Conservation (phyloP, 2,113 vertebrate species). For the Epinephelus fuscoguttatus region DNA sequence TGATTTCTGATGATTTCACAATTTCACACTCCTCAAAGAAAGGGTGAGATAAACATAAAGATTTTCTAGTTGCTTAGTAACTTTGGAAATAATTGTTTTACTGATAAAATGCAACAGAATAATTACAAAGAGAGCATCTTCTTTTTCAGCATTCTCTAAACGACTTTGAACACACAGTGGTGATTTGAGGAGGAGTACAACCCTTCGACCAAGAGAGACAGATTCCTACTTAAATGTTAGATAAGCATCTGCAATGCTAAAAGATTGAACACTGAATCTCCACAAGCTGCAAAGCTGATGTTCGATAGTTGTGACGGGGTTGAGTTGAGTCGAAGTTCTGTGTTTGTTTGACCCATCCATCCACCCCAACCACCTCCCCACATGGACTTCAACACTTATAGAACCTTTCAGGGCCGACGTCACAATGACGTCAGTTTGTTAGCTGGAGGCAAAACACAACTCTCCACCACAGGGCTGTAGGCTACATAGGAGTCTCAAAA, state of each 20-base stretch:
- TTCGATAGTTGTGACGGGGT: slow-evolving; percentile 6
- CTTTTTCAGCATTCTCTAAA: background rate
- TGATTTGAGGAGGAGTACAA: slow-evolving; percentile 27
- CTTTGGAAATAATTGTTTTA: slow-evolving; percentile 15
- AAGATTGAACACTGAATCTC: slow-evolving; percentile 15
- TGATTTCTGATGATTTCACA: slow-evolving; percentile 64
- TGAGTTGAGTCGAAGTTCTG: too few relatives aligned
- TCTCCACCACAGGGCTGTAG: too few relatives aligned
- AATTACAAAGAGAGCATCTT: background rate
- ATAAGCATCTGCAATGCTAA: slow-evolving; percentile 40
- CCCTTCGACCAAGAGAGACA: slow-evolving; percentile 28
- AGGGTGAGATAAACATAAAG: slow-evolving; percentile 17
- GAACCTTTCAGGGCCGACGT: too few relatives aligned
- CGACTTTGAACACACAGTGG: background rate
- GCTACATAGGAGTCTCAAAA: too few relatives aligned
- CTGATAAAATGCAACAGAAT: slow-evolving; percentile 21
- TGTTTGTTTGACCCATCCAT: too few relatives aligned
- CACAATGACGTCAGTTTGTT: too few relatives aligned
- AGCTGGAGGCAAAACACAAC: too few relatives aligned
- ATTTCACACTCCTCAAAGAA: slow-evolving; percentile 38
- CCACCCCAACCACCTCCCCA: too few relatives aligned
- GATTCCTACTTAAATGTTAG: slow-evolving; percentile 17
- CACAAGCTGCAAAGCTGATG: slow-evolving; percentile 15
- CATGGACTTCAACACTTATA: too few relatives aligned
- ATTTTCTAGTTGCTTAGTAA: slow-evolving; percentile 40